Evolutionary conservation across 2,797 vertebrate genomes (phyloP).

Genomic region (Pseudochirops corinnae): DNA sequence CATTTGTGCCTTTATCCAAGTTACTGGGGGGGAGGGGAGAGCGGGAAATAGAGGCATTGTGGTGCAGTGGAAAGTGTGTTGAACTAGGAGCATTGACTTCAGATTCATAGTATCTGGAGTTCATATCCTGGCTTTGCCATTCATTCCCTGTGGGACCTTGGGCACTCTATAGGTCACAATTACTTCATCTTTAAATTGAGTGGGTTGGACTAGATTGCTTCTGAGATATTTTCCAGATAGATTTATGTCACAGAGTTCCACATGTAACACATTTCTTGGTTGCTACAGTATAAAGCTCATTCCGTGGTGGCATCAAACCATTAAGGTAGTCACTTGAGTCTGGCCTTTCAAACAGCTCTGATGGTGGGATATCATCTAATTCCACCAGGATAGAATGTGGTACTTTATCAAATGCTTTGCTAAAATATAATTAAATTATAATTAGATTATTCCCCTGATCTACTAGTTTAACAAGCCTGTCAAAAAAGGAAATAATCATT

Average conservation of each 20-base stretch:
- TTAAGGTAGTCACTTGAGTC: not conserved
- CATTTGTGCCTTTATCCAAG: not conserved
- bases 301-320: not conserved
- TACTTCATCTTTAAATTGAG: not conserved
- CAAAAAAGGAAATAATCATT: not conserved
- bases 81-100: not conserved
- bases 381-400: not conserved
- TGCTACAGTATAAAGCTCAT: not conserved
- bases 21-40: not conserved
- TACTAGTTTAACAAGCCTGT: not conserved
- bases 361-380: not conserved
- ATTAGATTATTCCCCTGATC: not conserved
- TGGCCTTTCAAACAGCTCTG: not conserved
- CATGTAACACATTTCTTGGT: not conserved
- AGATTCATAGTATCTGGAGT: not conserved
- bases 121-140: not conserved
- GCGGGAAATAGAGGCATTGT: not conserved
- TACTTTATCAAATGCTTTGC: not conserved
- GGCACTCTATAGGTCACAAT: not conserved
- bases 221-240: not conserved
- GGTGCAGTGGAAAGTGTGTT: not conserved
- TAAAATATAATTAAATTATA: not conserved
- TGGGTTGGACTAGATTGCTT: not conserved
- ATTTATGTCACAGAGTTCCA: not conserved
- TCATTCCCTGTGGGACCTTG: not conserved